These are phyloP conservation scores for Baccha elongata DNA, from an alignment of 2,888 invertebrate genomes.

Conservation along the genomic window DNA sequence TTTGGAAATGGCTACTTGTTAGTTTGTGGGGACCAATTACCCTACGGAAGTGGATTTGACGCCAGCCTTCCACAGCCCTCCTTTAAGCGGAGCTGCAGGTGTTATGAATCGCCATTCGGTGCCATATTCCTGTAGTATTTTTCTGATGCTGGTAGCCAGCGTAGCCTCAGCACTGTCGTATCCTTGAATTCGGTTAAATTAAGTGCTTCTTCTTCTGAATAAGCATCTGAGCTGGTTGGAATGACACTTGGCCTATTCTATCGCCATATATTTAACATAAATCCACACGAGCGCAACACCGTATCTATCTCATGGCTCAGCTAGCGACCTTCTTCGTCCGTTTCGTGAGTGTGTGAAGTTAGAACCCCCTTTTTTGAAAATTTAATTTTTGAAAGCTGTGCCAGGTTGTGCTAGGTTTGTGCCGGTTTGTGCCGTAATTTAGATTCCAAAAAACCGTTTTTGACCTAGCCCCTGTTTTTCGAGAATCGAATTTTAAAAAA, in stretches of 20 bases:
- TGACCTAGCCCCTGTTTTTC: too few relatives aligned
- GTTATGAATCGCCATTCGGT: not conserved
- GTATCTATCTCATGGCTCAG: conserved; percentile 7
- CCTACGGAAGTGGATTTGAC: not conserved
- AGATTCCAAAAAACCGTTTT: too few relatives aligned
- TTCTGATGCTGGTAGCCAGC: not conserved
- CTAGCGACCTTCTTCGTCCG: conserved; percentile 5
- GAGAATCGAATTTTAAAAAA: too few relatives aligned
- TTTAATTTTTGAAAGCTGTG: too few relatives aligned
- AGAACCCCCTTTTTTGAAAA: too few relatives aligned
- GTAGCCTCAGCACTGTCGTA: not conserved
- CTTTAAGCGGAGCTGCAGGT: not conserved
- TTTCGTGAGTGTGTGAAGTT: too few relatives aligned
- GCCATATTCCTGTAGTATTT: too few relatives aligned
- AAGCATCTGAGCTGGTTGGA: not conserved
- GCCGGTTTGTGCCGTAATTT: too few relatives aligned
- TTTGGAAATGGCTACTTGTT: not conserved
- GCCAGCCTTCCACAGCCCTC: not conserved
- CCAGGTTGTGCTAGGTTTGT: too few relatives aligned
- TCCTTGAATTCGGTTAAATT: not conserved
- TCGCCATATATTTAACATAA: not conserved
- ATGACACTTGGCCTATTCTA: not conserved
- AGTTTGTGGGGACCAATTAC: not conserved
- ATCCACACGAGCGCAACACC: conserved; percentile 1
- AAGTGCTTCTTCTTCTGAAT: not conserved